Evolutionary conservation across 2,888 invertebrate genomes (phyloP), one percentile per base, ranked within the genome.

Genomic region (Pammene fasciana): DNA sequence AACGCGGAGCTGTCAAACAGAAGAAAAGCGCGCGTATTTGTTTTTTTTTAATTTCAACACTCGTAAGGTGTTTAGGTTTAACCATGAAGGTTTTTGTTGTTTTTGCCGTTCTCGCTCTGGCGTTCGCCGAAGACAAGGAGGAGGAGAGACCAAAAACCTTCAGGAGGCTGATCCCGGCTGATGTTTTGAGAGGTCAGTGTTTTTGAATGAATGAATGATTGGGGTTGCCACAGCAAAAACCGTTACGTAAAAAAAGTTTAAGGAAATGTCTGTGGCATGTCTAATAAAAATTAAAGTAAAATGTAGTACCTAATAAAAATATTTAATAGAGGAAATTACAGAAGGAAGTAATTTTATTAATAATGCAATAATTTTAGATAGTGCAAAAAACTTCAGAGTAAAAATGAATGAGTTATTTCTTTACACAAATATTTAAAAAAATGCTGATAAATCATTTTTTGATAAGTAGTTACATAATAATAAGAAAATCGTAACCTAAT

Each of bases 151-250:
- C 95, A 61, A 96, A 95, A 86, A 95, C 96, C 57, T 97, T 94
- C 94, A 96, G 95, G 82, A 94, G 97, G 75, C 93, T 97, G 76
- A 97, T 97, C 79, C 97, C 97, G 52, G 97, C 97, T 79, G 97
- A 97, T 89, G 97, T 97, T 48, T 94, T 97, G 73, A 95, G 97
- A 95, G 97, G 97, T 97, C 92, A 93, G 94, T 93, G 77, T 10
- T 62, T 74, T 67, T 68, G 26, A 65, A 55, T 55, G 13, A 60
- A 43, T 60, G 36, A 50, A 52, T 26, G 52, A 52, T 26, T n/a
- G 1, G 14, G 14, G 14, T 46, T 6, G 5, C 2, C 13, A 0
- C 10, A 46, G 6, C 5, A 7, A 14, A 5, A 26, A 26, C 1
- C 26, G n/a, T n/a, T 18, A 10, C 13, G 11, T 5, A 6, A 8